These are phyloP conservation scores for Cynopterus sphinx DNA, from an alignment of 2,797 vertebrate species.

Conservation along the genomic window DNA sequence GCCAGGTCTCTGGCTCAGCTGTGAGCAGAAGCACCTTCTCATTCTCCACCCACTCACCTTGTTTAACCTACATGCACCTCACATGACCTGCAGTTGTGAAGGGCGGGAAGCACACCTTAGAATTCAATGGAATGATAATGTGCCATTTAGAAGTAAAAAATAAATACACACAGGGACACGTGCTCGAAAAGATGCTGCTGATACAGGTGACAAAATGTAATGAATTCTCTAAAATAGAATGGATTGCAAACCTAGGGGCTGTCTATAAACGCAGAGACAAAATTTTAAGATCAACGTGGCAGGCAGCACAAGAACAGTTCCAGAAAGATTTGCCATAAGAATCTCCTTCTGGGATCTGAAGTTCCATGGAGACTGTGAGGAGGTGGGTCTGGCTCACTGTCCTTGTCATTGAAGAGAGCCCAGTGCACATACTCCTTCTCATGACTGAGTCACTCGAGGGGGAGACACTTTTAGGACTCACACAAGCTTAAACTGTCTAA, in stretches of 20 bases:
- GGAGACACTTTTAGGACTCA: conserved; percentile 70
- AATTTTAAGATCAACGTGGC: background rate
- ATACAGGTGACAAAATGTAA: background rate
- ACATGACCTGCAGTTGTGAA: background rate
- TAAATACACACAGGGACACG: background rate
- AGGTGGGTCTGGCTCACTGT: background rate
- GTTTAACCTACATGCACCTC: background rate
- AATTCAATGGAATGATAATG: background rate
- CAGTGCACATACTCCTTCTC: conserved; percentile 44
- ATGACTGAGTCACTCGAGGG: conserved; percentile 76
- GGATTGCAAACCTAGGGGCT: background rate
- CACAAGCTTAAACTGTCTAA: conserved; percentile 74
- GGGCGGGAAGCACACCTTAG: background rate
- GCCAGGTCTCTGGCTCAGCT: background rate
- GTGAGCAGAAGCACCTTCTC: background rate
- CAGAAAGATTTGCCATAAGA: background rate
- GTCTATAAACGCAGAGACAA: background rate
- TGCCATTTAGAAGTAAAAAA: background rate
- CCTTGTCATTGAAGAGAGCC: conserved; percentile 30
- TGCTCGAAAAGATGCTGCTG: background rate
- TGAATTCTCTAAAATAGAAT: background rate
- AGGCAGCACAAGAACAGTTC: background rate
- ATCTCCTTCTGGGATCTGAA: background rate
- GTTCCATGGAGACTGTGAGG: background rate
- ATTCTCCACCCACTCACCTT: background rate